These are phyloP conservation scores for Rhabdornis inornatus DNA, from an alignment of 2,113 vertebrate genomes.

Conservation along the genomic window DNA sequence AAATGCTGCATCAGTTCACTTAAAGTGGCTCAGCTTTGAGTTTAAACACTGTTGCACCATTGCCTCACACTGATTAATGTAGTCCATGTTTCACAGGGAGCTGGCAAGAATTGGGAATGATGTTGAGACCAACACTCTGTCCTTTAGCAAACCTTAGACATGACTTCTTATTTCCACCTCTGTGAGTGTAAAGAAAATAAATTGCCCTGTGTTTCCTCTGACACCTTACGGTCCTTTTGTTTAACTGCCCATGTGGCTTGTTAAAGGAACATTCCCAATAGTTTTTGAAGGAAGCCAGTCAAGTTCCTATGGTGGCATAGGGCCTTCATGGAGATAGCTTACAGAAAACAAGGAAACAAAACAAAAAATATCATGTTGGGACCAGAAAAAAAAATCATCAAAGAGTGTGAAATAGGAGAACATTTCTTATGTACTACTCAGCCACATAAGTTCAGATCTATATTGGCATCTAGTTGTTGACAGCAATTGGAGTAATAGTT, in stretches of 20 bases:
- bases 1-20: conserved; percentile 59
- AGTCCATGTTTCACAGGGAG: neutral
- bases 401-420: neutral
- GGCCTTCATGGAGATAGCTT: neutral
- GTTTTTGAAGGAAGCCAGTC: neutral
- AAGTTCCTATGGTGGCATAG: neutral
- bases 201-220: neutral
- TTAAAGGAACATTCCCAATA: neutral
- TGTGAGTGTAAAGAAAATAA: neutral
- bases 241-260: neutral
- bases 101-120: neutral
- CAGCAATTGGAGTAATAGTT: neutral
- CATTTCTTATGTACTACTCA: neutral
- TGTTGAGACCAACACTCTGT: neutral
- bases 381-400: neutral
- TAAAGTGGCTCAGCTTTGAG: conserved; percentile 47
- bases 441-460: neutral
- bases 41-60: conserved; percentile 39
- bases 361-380: neutral
- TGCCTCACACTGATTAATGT: conserved; percentile 10
- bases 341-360: neutral
- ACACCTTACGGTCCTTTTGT: neutral
- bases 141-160: neutral
- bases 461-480: neutral
- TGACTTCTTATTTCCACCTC: neutral